Evolutionary conservation across 1,140 invertebrate species (phyloP).

Genomic region (Akabosia matsudoensis): DNA sequence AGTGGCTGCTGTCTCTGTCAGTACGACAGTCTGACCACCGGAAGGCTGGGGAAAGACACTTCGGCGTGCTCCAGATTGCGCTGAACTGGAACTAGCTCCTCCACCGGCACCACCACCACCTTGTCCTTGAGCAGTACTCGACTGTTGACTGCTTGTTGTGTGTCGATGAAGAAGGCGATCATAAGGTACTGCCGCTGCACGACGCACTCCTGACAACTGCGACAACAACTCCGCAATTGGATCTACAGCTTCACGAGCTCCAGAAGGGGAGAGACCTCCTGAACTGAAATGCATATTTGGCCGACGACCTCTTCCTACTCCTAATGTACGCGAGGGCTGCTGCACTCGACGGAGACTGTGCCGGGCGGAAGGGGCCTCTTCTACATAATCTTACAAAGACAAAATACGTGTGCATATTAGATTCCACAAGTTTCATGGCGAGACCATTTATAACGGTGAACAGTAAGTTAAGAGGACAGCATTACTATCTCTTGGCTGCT

Average conservation of each 20-base stretch:
- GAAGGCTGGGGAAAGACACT: constrained; percentile 47
- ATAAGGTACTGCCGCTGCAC: constrained; percentile 45
- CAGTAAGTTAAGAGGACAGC: background rate
- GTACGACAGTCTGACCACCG: constrained; percentile 35
- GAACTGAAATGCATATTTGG: constrained; percentile 53
- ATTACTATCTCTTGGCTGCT: constrained; percentile 64
- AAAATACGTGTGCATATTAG: background rate
- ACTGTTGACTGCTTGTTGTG: constrained; percentile 54
- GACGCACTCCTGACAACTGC: constrained; percentile 70
- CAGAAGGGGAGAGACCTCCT: constrained; percentile 66
- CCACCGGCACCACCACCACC: constrained; percentile 46
- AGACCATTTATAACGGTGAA: background rate
- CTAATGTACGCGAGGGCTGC: constrained; percentile 45
- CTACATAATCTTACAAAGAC: constrained; percentile 34
- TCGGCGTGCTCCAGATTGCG: constrained; percentile 52
- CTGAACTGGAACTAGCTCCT: constrained; percentile 49
- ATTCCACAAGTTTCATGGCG: background rate
- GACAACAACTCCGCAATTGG: constrained; percentile 90
- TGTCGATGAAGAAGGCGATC: constrained; percentile 45
- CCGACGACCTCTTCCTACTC: constrained; percentile 44
- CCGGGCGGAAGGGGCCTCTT: constrained; percentile 42
- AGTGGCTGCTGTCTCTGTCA: constrained; percentile 46
- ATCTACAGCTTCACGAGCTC: constrained; percentile 81
- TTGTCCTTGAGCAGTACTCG: constrained; percentile 68
- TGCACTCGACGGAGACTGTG: constrained; percentile 45